Percentiles rank a stretch among this genome's conserved stretches.
phyloP scores from a whole-genome alignment of 2,113 vertebrate species.

The Charina bottae region DNA sequence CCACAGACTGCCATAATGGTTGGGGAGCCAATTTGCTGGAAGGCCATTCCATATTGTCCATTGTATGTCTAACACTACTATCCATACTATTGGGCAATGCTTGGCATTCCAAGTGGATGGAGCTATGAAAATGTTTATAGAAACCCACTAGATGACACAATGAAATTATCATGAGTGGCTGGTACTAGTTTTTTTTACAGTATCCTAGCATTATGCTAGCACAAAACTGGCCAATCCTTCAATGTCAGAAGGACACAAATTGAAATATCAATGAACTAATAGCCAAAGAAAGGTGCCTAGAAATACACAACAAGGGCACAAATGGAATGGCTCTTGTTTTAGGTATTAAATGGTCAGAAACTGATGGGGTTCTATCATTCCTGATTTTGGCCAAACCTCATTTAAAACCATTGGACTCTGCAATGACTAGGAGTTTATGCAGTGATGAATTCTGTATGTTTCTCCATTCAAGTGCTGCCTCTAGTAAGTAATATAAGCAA shows the following conservation, averaged over 20 bases:
- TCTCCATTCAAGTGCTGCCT: neutral
- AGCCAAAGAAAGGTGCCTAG: neutral
- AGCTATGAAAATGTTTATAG: neutral
- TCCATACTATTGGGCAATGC: neutral
- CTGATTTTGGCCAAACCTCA: neutral
- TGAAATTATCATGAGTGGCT: neutral
- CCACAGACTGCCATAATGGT: neutral
- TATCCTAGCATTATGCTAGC: neutral
- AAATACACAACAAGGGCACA: neutral
- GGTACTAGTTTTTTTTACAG: neutral
- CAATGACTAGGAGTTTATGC: neutral
- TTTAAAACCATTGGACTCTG: neutral
- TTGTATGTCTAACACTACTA: neutral
- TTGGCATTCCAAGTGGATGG: neutral
- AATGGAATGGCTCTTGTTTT: neutral
- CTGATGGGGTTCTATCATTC: neutral
- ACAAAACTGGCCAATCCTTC: neutral
- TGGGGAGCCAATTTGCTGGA: neutral
- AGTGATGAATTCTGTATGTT: neutral
- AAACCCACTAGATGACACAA: neutral
- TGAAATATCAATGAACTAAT: neutral
- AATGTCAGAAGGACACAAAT: neutral
- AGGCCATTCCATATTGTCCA: neutral
- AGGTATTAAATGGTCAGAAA: neutral
- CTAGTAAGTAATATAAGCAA: neutral